Percentiles rank a stretch among this genome's conserved stretches.
phyloP scores from a whole-genome alignment of 2,797 vertebrate species.

The Poeciliopsis presidionis region DNA sequence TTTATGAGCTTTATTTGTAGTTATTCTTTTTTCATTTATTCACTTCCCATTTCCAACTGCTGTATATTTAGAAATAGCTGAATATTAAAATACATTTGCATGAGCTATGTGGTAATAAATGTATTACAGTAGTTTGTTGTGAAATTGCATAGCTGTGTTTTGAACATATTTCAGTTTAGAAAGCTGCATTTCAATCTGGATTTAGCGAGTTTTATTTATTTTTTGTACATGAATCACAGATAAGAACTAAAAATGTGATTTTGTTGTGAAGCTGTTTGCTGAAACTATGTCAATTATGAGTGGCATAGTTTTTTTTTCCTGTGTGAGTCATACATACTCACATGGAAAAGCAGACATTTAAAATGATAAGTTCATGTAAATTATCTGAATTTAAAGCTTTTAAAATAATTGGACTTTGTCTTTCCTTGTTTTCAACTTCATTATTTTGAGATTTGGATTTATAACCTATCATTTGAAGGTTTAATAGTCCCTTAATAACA shows the following conservation, averaged over 20 bases:
- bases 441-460: not conserved
- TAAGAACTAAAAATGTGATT: not conserved
- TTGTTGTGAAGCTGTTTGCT: not conserved
- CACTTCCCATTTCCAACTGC: not conserved
- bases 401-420: not conserved
- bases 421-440: not conserved
- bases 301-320: too few relatives aligned
- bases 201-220: not conserved
- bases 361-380: not conserved
- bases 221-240: not conserved
- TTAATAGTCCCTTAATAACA: conserved; percentile 25
- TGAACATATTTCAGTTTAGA: not conserved
- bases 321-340: not conserved
- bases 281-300: not conserved
- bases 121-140: not conserved
- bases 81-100: not conserved
- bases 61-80: not conserved
- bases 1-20: not conserved
- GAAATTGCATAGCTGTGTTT: not conserved
- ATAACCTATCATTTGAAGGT: not conserved
- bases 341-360: not conserved
- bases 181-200: not conserved
- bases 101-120: not conserved
- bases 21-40: not conserved
- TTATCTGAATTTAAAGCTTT: not conserved